These are phyloP conservation scores for Maylandia zebra DNA, from an alignment of 2,113 vertebrate genomes.

Conservation along the genomic window DNA sequence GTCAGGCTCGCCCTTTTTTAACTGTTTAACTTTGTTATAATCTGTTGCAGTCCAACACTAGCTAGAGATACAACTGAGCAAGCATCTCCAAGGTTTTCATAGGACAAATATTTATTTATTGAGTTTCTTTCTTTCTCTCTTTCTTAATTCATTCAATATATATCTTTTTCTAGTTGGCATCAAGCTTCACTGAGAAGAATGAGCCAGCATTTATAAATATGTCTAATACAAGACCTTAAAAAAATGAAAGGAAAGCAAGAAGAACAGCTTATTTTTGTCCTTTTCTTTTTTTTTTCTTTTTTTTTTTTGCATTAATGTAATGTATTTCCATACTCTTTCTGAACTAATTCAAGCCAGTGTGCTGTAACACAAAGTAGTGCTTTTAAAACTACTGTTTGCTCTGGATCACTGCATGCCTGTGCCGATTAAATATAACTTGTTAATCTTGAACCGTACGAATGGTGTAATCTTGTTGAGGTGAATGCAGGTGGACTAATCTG, in stretches of 20 bases:
- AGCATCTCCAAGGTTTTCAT: neutral
- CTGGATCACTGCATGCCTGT: neutral
- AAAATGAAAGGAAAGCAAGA: neutral
- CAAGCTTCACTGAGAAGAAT: neutral
- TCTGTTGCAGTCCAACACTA: neutral
- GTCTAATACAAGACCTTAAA: neutral
- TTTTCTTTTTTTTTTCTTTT: neutral
- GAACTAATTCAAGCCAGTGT: neutral
- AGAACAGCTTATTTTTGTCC: neutral
- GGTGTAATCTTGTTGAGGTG: constrained; percentile 31
- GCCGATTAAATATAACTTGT: constrained; percentile 37
- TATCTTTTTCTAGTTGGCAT: neutral
- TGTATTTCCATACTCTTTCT: neutral
- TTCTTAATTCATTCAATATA: neutral
- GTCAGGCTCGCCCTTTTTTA: neutral
- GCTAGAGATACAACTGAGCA: neutral
- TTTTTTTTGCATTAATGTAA: neutral
- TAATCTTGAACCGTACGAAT: constrained; percentile 41
- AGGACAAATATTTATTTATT: neutral
- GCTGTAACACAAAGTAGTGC: neutral
- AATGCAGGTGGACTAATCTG: constrained; percentile 40
- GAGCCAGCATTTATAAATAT: neutral
- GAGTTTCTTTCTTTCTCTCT: neutral
- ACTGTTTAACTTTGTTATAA: neutral
- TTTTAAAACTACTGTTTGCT: neutral